A percentile compares a stretch with the other conserved stretches of the same genome.
These are phyloP conservation scores for Aplodontia rufa DNA, from an alignment of 2,113 vertebrate genomes.

Conservation along the genomic window DNA sequence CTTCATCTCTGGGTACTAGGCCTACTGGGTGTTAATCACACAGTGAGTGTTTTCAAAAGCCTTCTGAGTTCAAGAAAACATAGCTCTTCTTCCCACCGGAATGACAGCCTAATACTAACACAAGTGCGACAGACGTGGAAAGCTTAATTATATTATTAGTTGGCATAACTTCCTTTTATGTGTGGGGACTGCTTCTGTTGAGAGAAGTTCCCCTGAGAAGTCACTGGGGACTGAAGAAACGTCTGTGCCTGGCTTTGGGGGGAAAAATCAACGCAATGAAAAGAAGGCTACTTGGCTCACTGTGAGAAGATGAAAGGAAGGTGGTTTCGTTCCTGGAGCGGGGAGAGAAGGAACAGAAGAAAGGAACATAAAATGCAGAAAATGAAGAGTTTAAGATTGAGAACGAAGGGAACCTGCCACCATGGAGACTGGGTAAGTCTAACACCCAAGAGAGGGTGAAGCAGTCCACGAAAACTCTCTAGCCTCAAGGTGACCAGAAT, in stretches of 20 bases:
- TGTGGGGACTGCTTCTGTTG: neutral
- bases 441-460: neutral
- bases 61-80: neutral
- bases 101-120: neutral
- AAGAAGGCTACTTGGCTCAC: neutral
- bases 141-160: neutral
- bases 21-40: neutral
- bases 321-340: neutral
- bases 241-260: neutral
- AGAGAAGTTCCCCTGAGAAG: constrained; percentile 15
- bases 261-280: neutral
- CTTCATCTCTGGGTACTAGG: neutral
- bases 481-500: too few relatives aligned
- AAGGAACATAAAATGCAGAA: neutral
- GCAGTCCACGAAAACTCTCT: neutral
- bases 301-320: neutral
- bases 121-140: neutral
- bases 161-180: neutral
- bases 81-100: neutral
- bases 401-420: neutral
- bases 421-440: neutral
- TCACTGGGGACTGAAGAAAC: neutral
- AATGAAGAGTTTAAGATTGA: neutral
- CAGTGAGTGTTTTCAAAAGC: neutral
- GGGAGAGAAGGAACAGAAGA: neutral